Evolutionary conservation across 2,888 invertebrate genomes (phyloP).

Genomic region (Coecobrya sp.): DNA sequence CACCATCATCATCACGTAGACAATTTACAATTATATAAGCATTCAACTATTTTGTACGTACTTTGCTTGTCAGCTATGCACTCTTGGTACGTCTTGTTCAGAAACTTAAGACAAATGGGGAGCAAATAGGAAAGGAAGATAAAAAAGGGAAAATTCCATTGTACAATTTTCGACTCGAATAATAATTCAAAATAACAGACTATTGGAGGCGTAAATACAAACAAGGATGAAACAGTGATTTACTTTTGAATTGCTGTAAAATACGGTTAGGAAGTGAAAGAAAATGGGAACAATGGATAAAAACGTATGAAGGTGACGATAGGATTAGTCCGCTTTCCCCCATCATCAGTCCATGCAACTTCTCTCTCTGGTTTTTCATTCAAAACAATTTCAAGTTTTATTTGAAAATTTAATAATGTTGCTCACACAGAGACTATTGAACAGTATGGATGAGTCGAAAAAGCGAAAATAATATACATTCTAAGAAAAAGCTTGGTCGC

Average conservation of each 20-base stretch:
- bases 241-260: background rate
- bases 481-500: background rate
- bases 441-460: background rate
- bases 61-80: background rate
- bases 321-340: background rate
- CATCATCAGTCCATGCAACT: background rate
- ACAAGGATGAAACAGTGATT: background rate
- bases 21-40: too few relatives aligned
- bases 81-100: too few relatives aligned
- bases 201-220: background rate
- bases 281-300: constrained; percentile 62
- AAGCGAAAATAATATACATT: background rate
- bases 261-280: constrained; percentile 56
- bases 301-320: background rate
- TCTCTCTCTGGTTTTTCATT: constrained; percentile 13
- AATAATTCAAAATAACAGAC: background rate
- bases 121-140: background rate
- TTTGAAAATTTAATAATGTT: constrained; percentile 33
- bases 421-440: background rate
- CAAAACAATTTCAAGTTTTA: background rate
- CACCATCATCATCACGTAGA: background rate
- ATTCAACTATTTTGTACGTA: background rate
- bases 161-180: background rate
- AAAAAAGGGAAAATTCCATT: constrained; percentile 19
- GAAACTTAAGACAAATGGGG: background rate